Evolutionary conservation across 2,113 vertebrate species (phyloP).

Genomic region (Apodemus speciosus): DNA sequence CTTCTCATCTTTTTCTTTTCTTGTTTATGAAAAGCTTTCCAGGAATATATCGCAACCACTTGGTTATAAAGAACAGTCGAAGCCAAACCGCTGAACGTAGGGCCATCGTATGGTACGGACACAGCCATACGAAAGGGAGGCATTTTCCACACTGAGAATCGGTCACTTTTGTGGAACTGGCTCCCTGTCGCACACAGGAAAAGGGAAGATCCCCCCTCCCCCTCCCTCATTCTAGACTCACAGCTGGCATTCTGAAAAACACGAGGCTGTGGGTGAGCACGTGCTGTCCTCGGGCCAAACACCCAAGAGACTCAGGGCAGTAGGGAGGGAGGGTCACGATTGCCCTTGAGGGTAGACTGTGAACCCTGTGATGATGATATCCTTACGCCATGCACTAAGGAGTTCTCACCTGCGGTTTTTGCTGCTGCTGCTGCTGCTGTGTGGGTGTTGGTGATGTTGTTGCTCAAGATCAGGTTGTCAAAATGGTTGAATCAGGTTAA

Average conservation of each 20-base stretch:
- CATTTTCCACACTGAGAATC: neutral
- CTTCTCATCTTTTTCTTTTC: neutral
- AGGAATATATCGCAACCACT: neutral
- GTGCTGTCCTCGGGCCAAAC: neutral
- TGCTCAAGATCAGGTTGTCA: neutral
- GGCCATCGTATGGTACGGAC: neutral
- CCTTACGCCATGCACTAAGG: neutral
- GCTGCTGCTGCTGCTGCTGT: neutral
- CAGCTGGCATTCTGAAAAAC: neutral
- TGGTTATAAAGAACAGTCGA: neutral
- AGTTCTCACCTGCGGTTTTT: neutral
- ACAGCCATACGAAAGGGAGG: neutral
- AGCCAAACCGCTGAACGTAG: neutral
- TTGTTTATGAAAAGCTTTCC: neutral
- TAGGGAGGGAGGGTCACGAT: neutral
- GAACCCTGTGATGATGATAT: neutral
- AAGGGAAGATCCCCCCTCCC: neutral
- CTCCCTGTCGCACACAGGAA: neutral
- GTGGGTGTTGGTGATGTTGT: neutral
- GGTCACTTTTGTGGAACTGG: neutral
- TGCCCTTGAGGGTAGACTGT: accelerated
- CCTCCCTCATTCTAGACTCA: conserved; percentile 11
- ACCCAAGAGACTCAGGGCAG: neutral
- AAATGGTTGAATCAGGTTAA: neutral
- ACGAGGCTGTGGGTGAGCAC: neutral